Conservation (phyloP, 2,113 vertebrate species). For the Gobio gobio region DNA sequence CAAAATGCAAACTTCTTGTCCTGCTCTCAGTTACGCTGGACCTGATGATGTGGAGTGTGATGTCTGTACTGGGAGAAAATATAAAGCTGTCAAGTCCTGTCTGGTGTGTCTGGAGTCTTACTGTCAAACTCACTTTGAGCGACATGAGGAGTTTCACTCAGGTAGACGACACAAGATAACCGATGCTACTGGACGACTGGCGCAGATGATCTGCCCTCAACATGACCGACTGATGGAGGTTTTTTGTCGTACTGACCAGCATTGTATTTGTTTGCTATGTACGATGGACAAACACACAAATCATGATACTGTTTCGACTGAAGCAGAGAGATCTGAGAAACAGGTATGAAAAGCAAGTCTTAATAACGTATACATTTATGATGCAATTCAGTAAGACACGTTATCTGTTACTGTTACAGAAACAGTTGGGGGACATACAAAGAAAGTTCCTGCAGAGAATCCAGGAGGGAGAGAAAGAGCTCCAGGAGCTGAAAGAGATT, state of each 20-base stretch:
- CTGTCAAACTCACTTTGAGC: neutral
- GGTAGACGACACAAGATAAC: neutral
- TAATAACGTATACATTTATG: neutral
- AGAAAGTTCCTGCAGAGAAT: neutral
- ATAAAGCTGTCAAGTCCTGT: neutral
- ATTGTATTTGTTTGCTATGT: neutral
- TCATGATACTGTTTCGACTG: neutral
- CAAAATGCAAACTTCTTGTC: neutral
- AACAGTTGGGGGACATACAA: neutral
- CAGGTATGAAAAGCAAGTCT: neutral
- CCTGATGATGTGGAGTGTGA: slow-evolving; percentile 31
- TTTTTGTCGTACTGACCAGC: neutral
- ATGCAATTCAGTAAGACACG: neutral
- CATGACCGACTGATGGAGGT: neutral
- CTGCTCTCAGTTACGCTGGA: neutral
- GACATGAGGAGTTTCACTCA: neutral
- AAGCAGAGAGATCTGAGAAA: slow-evolving; percentile 15
- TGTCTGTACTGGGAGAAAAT: neutral
- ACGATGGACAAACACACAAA: slow-evolving; percentile 5
- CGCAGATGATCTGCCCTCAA: neutral
- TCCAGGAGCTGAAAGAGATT: slow-evolving; percentile 13
- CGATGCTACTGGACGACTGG: neutral
- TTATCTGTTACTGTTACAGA: neutral
- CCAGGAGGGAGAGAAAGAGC: neutral
- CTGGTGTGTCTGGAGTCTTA: slow-evolving; percentile 13